Evolutionary conservation across 2,888 invertebrate genomes (phyloP).

Genomic region (Epirrita christyi): DNA sequence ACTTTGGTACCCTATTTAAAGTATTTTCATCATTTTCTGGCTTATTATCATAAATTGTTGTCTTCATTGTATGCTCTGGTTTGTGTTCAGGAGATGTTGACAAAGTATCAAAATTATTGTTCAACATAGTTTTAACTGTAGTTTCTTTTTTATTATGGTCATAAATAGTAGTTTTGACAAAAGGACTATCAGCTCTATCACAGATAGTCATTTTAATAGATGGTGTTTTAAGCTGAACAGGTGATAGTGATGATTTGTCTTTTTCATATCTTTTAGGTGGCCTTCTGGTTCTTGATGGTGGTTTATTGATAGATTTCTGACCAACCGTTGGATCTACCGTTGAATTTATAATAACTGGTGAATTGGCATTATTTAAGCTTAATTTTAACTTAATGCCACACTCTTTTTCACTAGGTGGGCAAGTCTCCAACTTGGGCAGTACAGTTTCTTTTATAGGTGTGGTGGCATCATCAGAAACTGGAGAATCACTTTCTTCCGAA

Average conservation of each 20-base stretch:
- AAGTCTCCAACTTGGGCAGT: slow-evolving; percentile 47
- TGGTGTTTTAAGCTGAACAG: slow-evolving; percentile 57
- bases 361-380: slow-evolving; percentile 78
- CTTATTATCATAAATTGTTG: slow-evolving; percentile 80
- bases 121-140: slow-evolving; percentile 65
- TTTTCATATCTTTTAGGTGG: slow-evolving; percentile 78
- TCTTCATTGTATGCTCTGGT: slow-evolving; percentile 68
- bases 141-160: slow-evolving; percentile 70
- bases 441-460: slow-evolving; percentile 44
- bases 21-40: slow-evolving; percentile 68
- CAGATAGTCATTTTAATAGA: slow-evolving; percentile 81
- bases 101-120: slow-evolving; percentile 67
- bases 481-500: slow-evolving; percentile 69
- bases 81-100: slow-evolving; percentile 62
- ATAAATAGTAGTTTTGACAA: slow-evolving; percentile 76
- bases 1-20: slow-evolving; percentile 87
- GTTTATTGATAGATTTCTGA: slow-evolving; percentile 66
- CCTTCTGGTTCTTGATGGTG: slow-evolving; percentile 67
- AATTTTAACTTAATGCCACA: slow-evolving; percentile 78
- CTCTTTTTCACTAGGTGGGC: slow-evolving; percentile 65
- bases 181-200: slow-evolving; percentile 78
- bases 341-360: slow-evolving; percentile 79
- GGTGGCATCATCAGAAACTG: slow-evolving; percentile 53
- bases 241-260: slow-evolving; percentile 48
- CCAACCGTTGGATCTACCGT: slow-evolving; percentile 79